A percentile compares a stretch with the other conserved stretches of the same genome.
These are phyloP conservation scores for Verasper variegatus DNA, from an alignment of 2,113 vertebrate genomes.

Conservation along the genomic window DNA sequence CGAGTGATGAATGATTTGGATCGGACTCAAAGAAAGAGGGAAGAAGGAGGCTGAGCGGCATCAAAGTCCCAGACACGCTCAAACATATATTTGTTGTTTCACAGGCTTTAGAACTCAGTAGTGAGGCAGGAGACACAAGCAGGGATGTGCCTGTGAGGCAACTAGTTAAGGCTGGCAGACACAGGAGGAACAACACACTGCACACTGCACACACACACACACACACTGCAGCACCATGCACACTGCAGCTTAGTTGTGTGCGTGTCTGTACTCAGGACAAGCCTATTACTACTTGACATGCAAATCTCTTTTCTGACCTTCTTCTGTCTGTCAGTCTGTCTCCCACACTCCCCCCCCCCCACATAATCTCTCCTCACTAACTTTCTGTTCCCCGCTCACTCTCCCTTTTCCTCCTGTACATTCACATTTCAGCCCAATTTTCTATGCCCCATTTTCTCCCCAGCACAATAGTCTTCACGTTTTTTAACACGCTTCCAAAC, in stretches of 20 bases:
- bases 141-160: neutral
- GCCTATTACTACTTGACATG: constrained; percentile 78
- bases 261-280: constrained; percentile 62
- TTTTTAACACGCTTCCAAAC: constrained; percentile 4
- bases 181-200: neutral
- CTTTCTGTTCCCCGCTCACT: constrained; percentile 28
- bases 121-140: neutral
- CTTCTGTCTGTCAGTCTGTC: constrained; percentile 69
- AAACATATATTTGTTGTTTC: constrained; percentile 5
- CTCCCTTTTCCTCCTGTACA: constrained; percentile 14
- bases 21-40: neutral
- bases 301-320: constrained; percentile 77
- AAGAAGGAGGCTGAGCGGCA: neutral
- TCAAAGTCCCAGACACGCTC: too few relatives aligned
- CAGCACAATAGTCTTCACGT: constrained; percentile 30
- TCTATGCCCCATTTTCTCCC: constrained; percentile 33
- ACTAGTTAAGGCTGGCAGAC: neutral
- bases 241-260: constrained; percentile 50
- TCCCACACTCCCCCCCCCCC: constrained; percentile 21
- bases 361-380: constrained; percentile 47
- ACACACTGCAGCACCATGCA: constrained; percentile 29
- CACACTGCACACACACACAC: constrained; percentile 18
- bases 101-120: neutral
- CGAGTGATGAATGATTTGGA: constrained; percentile 26
- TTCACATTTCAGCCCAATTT: constrained; percentile 54